These are phyloP conservation scores for Archips crataeganus DNA, from an alignment of 2,888 invertebrate genomes.

Conservation along the genomic window DNA sequence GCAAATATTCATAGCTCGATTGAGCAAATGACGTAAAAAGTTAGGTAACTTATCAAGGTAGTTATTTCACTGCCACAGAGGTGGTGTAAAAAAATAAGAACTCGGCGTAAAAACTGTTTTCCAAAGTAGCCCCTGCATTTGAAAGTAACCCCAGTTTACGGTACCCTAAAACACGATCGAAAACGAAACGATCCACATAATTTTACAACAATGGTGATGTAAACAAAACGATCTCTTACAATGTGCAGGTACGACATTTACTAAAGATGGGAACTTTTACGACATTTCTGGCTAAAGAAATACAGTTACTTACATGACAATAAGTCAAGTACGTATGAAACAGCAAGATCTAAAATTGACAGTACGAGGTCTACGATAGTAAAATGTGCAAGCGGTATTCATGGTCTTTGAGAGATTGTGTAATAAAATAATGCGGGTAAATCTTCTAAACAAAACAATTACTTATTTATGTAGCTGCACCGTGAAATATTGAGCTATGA, in stretches of 20 bases:
- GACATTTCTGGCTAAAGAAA: background rate
- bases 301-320: conserved; percentile 4
- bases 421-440: conserved; percentile 4
- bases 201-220: background rate
- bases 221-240: background rate
- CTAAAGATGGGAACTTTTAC: background rate
- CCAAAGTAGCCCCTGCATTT: too few species aligned
- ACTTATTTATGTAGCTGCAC: background rate
- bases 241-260: background rate
- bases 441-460: conserved; percentile 16
- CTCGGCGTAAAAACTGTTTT: too few species aligned
- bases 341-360: background rate
- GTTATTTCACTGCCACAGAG: too few species aligned
- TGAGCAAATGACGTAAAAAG: too few species aligned
- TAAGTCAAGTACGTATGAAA: background rate
- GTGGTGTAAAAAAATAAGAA: too few species aligned
- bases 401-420: conserved; percentile 14
- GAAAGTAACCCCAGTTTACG: too few species aligned
- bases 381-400: conserved; percentile 8
- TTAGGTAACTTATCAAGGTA: too few species aligned
- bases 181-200: too few species aligned
- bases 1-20: too few species aligned
- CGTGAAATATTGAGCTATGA: background rate
- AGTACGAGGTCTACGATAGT: background rate
- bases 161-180: too few species aligned